Percentiles rank a stretch among this genome's conserved stretches.
Evolutionary conservation across 1,140 invertebrate genomes (phyloP).

Genomic region (Homarus americanus): DNA sequence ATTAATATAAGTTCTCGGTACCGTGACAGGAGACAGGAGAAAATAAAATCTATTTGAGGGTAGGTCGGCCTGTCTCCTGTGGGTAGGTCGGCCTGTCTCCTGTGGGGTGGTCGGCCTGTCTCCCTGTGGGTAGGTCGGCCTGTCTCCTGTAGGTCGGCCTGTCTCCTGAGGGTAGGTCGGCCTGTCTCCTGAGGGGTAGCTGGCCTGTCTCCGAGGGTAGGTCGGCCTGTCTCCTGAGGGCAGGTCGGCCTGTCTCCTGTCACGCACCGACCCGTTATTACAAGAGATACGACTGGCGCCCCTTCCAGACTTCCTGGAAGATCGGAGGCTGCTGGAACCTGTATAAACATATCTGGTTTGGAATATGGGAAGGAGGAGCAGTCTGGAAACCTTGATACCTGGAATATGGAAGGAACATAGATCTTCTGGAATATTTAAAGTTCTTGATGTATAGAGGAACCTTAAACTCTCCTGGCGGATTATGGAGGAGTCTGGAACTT

Average conservation of each 20-base stretch:
- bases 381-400: too few relatives aligned
- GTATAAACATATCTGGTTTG: background rate
- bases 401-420: too few relatives aligned
- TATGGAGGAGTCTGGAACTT: too few relatives aligned
- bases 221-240: constrained; percentile 7
- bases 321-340: too few relatives aligned
- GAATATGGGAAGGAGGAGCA: constrained; percentile 1
- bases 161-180: constrained; percentile 3
- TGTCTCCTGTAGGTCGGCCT: constrained; percentile 9
- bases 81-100: constrained; percentile 4
- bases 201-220: too few relatives aligned
- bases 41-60: background rate
- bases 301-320: background rate
- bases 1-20: background rate
- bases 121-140: too few relatives aligned
- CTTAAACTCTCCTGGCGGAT: too few relatives aligned
- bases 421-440: too few relatives aligned
- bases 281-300: background rate
- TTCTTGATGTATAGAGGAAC: too few relatives aligned
- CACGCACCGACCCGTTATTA: background rate
- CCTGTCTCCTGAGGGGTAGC: too few relatives aligned
- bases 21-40: background rate
- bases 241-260: constrained; percentile 8
- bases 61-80: constrained; percentile 8
- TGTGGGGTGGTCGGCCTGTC: too few relatives aligned